Evolutionary conservation across 2,888 invertebrate genomes (phyloP), one percentile per base, ranked within the genome.

Genomic region (Tyria jacobaeae): DNA sequence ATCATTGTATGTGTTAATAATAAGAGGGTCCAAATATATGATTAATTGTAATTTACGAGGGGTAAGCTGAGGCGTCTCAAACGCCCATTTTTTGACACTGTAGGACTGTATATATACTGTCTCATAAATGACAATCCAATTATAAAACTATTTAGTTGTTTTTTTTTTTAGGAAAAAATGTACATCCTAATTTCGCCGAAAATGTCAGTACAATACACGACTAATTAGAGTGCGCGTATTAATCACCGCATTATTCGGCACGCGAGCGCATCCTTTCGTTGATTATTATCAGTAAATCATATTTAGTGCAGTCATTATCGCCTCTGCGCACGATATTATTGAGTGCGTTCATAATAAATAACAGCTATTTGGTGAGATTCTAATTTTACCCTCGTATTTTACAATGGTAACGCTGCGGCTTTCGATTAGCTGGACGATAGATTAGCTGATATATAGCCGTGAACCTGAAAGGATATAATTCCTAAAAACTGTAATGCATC

Each of bases 251-350:
- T 78, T 71, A 78, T 78, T 61, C 73, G 69, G 66, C 78, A 75
- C 76, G 76, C 74, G 68, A 70, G 71, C 72, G 74, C 81, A 78
- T 80, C 82, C 79, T 81, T 82, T 76, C 72, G 53, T 66, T 81
- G 84, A 89, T 86, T 85, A 83, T 82, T 82, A 80, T 78, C 81
- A 80, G 84, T 88, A 86, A 89, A 89, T 89, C 88, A 89, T 85
- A 86, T 88, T 88, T 87, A 89, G 84, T 82, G 86, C 83, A 83
- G 88, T 89, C 88, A 88, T 89, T 90, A 89, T 85, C 85, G 79
- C 73, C 74, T 70, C 73, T 62, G 70, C 66, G 73, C 80, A 75
- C 76, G 76, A 75, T 76, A 76, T 78, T 76, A 76, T 76, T 76
- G 76, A 76, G 78, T 76, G 80, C 81, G 76, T 73, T 76, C 79